A percentile compares a stretch with the other conserved stretches of the same genome.
Conservation (phyloP, 2,888 invertebrate genomes). For the Perithous albicinctus region DNA sequence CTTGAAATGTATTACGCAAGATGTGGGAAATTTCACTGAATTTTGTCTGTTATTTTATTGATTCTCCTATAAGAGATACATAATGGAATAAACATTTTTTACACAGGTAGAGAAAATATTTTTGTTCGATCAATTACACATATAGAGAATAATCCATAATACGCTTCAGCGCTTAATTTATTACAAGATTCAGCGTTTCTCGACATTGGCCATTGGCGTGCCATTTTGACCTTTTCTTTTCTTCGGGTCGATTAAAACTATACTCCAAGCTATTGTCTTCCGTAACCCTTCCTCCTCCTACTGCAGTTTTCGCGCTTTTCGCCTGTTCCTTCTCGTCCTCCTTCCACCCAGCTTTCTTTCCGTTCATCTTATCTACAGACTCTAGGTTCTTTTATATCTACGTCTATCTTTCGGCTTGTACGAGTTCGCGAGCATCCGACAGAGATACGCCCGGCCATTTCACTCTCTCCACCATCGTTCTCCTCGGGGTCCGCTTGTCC, state of each 20-base stretch:
- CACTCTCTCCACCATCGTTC: slow-evolving; percentile 13
- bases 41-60: too few relatives aligned
- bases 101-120: neutral
- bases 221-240: slow-evolving; percentile 1
- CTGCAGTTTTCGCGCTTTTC: slow-evolving; percentile 22
- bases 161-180: neutral
- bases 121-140: neutral
- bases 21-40: too few relatives aligned
- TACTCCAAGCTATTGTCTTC: slow-evolving; percentile 47
- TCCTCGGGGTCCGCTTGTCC: slow-evolving; percentile 41
- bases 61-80: too few relatives aligned
- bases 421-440: slow-evolving; percentile 33
- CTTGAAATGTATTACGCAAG: slow-evolving; percentile 52
- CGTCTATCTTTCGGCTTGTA: slow-evolving; percentile 57
- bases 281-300: slow-evolving; percentile 10
- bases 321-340: slow-evolving; percentile 16
- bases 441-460: slow-evolving; percentile 32
- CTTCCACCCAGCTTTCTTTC: slow-evolving; percentile 26
- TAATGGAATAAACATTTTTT: too few relatives aligned
- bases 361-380: slow-evolving; percentile 55
- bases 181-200: neutral
- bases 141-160: slow-evolving; percentile 29
- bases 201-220: neutral
- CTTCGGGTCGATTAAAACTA: slow-evolving; percentile 53
- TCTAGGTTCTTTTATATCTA: slow-evolving; percentile 55